Evolutionary conservation across 2,797 vertebrate genomes (phyloP), one percentile per base, ranked within the genome.

Genomic region (Brachymystax lenok): DNA sequence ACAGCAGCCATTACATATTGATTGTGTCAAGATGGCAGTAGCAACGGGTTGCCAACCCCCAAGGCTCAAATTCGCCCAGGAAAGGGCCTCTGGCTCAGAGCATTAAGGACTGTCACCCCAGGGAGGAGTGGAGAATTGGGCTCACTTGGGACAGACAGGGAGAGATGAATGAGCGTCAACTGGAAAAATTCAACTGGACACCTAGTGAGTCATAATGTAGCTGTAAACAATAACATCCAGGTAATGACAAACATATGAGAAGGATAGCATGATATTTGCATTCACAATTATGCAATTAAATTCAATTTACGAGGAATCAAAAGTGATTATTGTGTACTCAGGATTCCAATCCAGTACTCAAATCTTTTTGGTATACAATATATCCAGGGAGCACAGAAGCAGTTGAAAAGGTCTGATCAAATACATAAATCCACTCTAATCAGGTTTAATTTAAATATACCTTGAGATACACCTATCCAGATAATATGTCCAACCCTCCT

Each of bases 1-100:
- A 83, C 78, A 75, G 74, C 75, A 73, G 27, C 74, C 81, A 82
- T 88, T 85, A 86, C 83, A 79, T 80, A 90, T 88, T 87, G 85
- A 88, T 86, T 78, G 83, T 74, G 73, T 72, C 71, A 82, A 83
- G 76, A 83, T 80, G 86, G 79, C 75, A 63, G 73, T 56, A 64
- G 61, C 78, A 82, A 74, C 71, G 67, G 77, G 79, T 21, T 59
- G 66, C 50, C 16, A 8, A 33, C 71, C 63, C 64, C 69, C 27
- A 10, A 52, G 64, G 74, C 40, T 70, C n/a, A 27, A 19, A 4
- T 69, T 70, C 46, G 74, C 71, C 67, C 59, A 24, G 59, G 1
- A 63, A 24, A 24, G 21, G 10, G 77, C 71, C 71, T 77, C 59
- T 75, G 75, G 71, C 54, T 69, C 68, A 19, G 27, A 73, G 59